Conservation (phyloP, 2,797 vertebrate species). For the Arctocebus calabarensis region DNA sequence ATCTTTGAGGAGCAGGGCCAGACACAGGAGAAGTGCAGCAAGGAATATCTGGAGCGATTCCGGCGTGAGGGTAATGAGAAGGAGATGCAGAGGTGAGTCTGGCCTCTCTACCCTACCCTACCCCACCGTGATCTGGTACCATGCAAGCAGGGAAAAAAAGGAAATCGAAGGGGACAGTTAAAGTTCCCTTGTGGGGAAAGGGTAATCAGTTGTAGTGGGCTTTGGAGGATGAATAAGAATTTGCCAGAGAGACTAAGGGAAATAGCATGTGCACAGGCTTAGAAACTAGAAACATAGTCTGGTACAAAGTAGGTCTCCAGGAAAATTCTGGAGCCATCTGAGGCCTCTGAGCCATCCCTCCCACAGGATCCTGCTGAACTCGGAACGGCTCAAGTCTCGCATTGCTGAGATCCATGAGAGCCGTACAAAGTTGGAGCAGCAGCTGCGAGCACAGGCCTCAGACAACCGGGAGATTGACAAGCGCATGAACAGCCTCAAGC, state of each 20-base stretch:
- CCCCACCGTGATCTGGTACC: fast-evolving
- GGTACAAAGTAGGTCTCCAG: not conserved
- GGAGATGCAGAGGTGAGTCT: slow-evolving; percentile 92
- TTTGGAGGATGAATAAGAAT: not conserved
- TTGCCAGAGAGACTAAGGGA: not conserved
- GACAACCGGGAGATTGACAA: slow-evolving; percentile 95
- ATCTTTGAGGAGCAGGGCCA: slow-evolving; percentile 97
- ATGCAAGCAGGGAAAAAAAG: too few relatives aligned
- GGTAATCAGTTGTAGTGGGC: not conserved
- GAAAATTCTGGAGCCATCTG: not conserved
- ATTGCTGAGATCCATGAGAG: slow-evolving; percentile 95
- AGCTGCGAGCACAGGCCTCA: slow-evolving; percentile 91
- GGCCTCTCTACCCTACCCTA: not conserved
- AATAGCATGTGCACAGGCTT: not conserved
- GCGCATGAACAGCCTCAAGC: slow-evolving; percentile 95
- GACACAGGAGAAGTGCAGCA: slow-evolving; percentile 95
- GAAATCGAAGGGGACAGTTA: too few relatives aligned
- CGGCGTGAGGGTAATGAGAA: slow-evolving; percentile 92
- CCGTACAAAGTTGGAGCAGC: slow-evolving; percentile 95
- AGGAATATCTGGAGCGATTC: slow-evolving; percentile 95
- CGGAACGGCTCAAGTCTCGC: slow-evolving; percentile 93
- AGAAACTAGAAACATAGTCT: not conserved
- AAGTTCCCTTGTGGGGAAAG: fast-evolving
- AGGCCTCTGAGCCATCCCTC: not conserved
- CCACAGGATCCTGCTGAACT: slow-evolving; percentile 92